Evolutionary conservation across 2,113 vertebrate species (phyloP).

Genomic region (Vimba vimba): DNA sequence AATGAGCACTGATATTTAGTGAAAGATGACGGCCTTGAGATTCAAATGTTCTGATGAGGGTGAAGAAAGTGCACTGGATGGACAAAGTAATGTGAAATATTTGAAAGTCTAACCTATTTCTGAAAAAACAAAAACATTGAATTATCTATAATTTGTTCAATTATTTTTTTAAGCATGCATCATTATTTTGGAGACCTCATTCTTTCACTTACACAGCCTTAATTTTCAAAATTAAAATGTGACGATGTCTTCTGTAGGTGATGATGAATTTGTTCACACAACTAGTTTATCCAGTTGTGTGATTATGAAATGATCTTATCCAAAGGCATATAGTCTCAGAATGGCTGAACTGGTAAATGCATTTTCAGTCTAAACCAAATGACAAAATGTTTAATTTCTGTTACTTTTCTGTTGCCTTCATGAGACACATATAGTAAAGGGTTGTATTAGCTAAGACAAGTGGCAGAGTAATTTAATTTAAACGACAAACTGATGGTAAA

Average conservation of each 20-base stretch:
- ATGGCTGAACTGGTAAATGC: not conserved
- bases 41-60: not conserved
- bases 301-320: not conserved
- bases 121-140: not conserved
- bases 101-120: not conserved
- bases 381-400: not conserved
- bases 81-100: constrained; percentile 20
- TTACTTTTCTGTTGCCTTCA: not conserved
- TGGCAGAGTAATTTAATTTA: not conserved
- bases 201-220: not conserved
- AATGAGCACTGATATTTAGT: not conserved
- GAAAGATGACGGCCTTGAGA: constrained; percentile 6
- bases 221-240: not conserved
- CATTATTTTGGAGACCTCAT: not conserved
- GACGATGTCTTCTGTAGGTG: not conserved
- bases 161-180: not conserved
- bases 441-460: not conserved
- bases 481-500: not conserved
- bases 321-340: not conserved
- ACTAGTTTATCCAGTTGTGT: not conserved
- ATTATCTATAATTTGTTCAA: not conserved
- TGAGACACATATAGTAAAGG: not conserved
- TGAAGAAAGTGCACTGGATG: constrained; percentile 19
- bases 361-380: constrained; percentile 10
- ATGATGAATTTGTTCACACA: constrained; percentile 1